These are phyloP conservation scores for Lamproptera curius DNA, from an alignment of 2,888 invertebrate genomes.

Conservation along the genomic window DNA sequence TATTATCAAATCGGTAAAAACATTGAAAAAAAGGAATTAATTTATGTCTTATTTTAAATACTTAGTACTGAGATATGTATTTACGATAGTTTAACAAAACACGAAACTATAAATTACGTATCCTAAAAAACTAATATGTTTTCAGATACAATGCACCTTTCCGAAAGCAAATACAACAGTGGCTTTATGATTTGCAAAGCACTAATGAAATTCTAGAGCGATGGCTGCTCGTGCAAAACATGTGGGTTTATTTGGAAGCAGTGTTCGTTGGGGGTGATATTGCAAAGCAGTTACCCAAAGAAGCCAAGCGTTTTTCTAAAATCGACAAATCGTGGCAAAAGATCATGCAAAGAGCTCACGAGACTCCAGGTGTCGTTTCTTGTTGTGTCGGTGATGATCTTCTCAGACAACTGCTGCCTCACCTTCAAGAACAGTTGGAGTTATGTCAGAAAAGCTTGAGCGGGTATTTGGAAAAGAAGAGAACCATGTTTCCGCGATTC, in stretches of 20 bases:
- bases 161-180: conserved; percentile 96
- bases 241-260: conserved; percentile 99
- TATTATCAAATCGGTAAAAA: conserved; percentile 90
- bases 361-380: conserved; percentile 96
- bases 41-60: not conserved
- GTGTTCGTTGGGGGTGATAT: conserved; percentile 99
- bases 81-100: no score
- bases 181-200: conserved; percentile 95
- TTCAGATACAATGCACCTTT: conserved; percentile 96
- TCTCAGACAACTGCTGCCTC: conserved; percentile 92
- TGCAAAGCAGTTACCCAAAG: conserved; percentile 97
- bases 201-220: conserved; percentile 97
- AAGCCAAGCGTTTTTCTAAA: conserved; percentile 95
- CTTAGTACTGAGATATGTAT: no score
- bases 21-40: no score
- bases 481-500: conserved; percentile 95
- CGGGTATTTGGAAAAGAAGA: conserved; percentile 94
- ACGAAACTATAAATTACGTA: no score
- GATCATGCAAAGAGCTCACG: conserved; percentile 97
- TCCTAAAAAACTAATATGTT: no score
- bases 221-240: conserved; percentile 97
- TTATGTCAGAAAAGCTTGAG: conserved; percentile 97
- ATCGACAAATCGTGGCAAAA: conserved; percentile 99
- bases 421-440: conserved; percentile 96
- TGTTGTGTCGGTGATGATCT: conserved; percentile 98